These are phyloP conservation scores for Hipposideros armiger DNA, from an alignment of 2,113 vertebrate species.

Conservation along the genomic window DNA sequence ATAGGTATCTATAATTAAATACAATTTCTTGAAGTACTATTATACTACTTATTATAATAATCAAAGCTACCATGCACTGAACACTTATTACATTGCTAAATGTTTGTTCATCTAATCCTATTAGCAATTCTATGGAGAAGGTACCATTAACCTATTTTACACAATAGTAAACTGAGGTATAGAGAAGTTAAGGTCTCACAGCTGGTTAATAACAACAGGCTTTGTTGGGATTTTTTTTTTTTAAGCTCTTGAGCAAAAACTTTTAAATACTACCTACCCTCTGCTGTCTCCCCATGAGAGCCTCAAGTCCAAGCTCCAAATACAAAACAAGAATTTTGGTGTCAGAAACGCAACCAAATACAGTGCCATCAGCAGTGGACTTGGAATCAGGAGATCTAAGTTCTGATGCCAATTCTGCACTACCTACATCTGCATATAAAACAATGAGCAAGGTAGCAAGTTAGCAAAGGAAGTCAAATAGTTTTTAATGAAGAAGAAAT, in stretches of 20 bases:
- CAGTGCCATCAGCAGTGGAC: neutral
- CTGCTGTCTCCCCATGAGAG: neutral
- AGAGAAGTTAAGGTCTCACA: neutral
- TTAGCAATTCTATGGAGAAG: neutral
- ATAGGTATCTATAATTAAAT: constrained; percentile 20
- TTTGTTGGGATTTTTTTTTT: neutral
- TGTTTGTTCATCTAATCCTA: neutral
- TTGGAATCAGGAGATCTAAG: neutral
- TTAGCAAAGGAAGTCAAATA: neutral
- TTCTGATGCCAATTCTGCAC: neutral
- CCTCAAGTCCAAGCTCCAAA: constrained; percentile 6
- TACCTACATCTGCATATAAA: neutral
- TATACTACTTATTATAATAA: constrained; percentile 2
- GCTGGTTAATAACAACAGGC: neutral
- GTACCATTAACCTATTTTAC: neutral
- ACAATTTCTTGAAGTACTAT: constrained; percentile 20
- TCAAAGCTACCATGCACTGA: neutral
- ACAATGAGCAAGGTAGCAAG: neutral
- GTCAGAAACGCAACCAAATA: neutral
- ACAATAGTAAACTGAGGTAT: neutral
- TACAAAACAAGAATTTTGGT: neutral
- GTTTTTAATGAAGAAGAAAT: constrained; percentile 35
- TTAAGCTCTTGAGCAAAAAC: neutral
- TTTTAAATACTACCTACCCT: neutral
- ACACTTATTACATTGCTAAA: neutral